Percentiles rank a stretch among this genome's conserved stretches.
phyloP scores from a whole-genome alignment of 2,888 invertebrate species.

The Schrankia costaestrigalis region DNA sequence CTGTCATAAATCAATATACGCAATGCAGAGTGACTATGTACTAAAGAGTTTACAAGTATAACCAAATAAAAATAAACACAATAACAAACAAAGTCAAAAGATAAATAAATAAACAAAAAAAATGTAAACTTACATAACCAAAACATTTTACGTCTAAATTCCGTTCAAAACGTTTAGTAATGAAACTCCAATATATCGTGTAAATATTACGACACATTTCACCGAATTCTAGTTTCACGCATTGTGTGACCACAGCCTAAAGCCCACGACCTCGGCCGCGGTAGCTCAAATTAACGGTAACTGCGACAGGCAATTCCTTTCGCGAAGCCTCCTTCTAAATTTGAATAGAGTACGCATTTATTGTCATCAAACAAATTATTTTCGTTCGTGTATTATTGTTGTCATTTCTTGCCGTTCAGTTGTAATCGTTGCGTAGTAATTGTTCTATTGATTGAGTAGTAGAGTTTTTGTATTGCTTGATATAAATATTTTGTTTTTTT shows the following conservation, averaged over 20 bases:
- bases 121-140: slow-evolving; percentile 1
- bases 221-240: no score
- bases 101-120: no score
- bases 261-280: slow-evolving; percentile 47
- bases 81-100: no score
- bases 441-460: no score
- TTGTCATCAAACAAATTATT: slow-evolving; percentile 48
- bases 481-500: no score
- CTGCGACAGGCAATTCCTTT: slow-evolving; percentile 51
- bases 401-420: background rate
- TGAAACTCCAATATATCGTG: slow-evolving; percentile 18
- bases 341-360: slow-evolving; percentile 58
- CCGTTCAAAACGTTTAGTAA: slow-evolving; percentile 8
- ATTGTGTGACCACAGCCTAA: slow-evolving; percentile 40
- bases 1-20: no score
- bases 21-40: no score
- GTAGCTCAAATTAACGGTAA: slow-evolving; percentile 70
- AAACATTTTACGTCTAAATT: slow-evolving; percentile 1
- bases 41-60: no score
- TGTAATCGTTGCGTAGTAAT: no score
- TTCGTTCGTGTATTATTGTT: background rate
- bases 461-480: no score
- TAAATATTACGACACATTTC: no score
- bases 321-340: slow-evolving; percentile 62
- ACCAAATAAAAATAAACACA: no score